Evolutionary conservation across 2,888 invertebrate species (phyloP), one percentile per base, ranked within the genome.

Genomic region (Drosophila siamana): DNA sequence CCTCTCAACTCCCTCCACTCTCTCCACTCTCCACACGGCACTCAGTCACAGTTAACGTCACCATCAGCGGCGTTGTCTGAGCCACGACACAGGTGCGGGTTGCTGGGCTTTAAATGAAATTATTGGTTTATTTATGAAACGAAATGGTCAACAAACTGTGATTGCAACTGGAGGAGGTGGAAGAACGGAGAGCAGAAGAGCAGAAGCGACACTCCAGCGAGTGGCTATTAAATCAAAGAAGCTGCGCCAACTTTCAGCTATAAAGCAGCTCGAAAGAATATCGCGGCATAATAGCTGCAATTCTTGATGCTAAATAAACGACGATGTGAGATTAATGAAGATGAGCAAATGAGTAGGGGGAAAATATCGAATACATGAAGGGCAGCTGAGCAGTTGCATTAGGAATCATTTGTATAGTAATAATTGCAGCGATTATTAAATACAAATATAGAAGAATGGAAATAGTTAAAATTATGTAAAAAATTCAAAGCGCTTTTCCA

Each of bases 111-210:
- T 68, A 79, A 83, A 86, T 80, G 71, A 77, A 83, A 83, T 83
- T 80, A 80, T 86, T 77, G 74, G 79, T 72, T 86, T 80, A 83
- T 83, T 83, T 83, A 77, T 80, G 77, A 61, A 70, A 57, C 65
- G 70, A 70, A 83, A 79, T 83, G 80, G 74, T 62, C 83, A 86
- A 80, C 76, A 83, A 74, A 80, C 71, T 66, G 67, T 62, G 78
- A 82, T 83, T 74, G 67, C 77, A 77, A 55, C 41, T n/a, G 30
- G 16, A 47, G 41, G 9, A n/a, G n/a, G n/a, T n/a, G n/a, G n/a
- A n/a, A 26, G 16, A 36, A 33, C 19, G 19, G n/a, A n/a, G n/a
- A n/a, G n/a, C n/a, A n/a, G n/a, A n/a, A n/a, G n/a, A n/a, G n/a
- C n/a, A n/a, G n/a, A n/a, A 28, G 11, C 40, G 15, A 43, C 52